Base-by-base conservation (phyloP, 2,797 vertebrate genomes). In the Chloroceryle inda region DNA sequence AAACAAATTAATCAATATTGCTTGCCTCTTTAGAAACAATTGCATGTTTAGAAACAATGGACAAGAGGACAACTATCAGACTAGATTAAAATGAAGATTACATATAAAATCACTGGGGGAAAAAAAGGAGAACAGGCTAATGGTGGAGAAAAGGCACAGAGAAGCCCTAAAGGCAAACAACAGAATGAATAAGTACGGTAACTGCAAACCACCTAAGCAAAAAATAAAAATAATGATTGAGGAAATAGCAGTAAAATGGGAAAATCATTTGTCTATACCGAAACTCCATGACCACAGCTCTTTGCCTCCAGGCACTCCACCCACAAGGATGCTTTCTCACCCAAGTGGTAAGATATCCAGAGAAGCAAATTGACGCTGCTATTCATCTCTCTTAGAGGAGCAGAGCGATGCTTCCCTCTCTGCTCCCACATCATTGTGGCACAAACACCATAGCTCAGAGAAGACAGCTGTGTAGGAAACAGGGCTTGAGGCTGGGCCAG, bases 171-270 rank as follows among this genome's bases (percentile, higher is more conserved):
- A 93, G 90, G 94, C 90, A 92, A 96, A 95, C 75, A 94, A 69
- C 33, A 92, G 91, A 95, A 95, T 92, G 71, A 78, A 49, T 85
- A 94, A 91, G 66, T 67, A 50, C 58, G 59, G 92, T 83, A 93
- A 92, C 62, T 87, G 85, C 92, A 87, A 93, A 93, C 91, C 81
- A 96, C 92, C 91, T 96, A 95, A 97, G 87, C 94, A 97, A 96
- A 96, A 97, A 94, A 77, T 64, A 92, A 91, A 96, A 94, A 91
- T 80, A 95, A 94, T 1, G 14, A 71, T 53, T 64, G 52, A 8
- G 52, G n/a, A 91, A 90, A 96, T 59, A 88, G 79, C 72, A 95
- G 72, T 92, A 94, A 97, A 97, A 92, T 24, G 47, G 15, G 52
- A 78, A 89, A 88, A 80, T 68, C 14, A 64, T 95, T 94, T 94